Evolutionary conservation across 2,888 invertebrate genomes (phyloP), one percentile per base, ranked within the genome.

Genomic region (Buathra laborator): DNA sequence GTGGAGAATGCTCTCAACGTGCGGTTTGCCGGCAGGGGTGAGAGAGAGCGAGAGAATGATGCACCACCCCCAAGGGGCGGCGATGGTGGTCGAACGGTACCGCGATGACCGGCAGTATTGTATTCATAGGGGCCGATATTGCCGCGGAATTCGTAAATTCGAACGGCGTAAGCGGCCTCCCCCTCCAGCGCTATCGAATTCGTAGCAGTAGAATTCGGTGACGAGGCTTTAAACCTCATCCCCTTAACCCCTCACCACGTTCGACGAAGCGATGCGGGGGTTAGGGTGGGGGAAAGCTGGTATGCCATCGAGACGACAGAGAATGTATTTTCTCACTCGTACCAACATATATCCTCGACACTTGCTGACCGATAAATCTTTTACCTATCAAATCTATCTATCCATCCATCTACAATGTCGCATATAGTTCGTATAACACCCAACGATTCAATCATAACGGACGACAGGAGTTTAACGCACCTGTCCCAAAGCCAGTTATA

Each of bases 101-200:
- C 64, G 62, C 79, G 82, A 86, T 80, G 86, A 86, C 82, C 82
- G 86, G 79, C 84, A 76, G 84, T 72, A 86, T 86, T 86, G 86
- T 85, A 86, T 85, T 86, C 85, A 77, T 78, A 76, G 68, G 76
- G 70, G 64, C 82, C 78, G 85, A 85, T 86, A 86, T 86, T 85
- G 80, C 82, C 75, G 77, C 56, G 85, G 82, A 86, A 86, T 86
- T 86, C 81, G 86, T 80, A 85, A 86, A 86, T 83, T 85, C 74
- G 43, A 76, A 82, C 71, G 75, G 81, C 67, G 77, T 81, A 81
- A 85, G 76, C 80, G 82, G 48, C 53, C 62, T 48, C n/a, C 48
- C 48, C 12, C 48, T 32, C n/a, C 62, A 62, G 71, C 81, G 81
- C 85, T 79, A 85, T 80, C 85, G 86, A 82, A 85, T 83, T 75